A percentile compares a stretch with the other conserved stretches of the same genome.
phyloP scores from a whole-genome alignment of 2,113 vertebrate genomes.

The Coturnix japonica region DNA sequence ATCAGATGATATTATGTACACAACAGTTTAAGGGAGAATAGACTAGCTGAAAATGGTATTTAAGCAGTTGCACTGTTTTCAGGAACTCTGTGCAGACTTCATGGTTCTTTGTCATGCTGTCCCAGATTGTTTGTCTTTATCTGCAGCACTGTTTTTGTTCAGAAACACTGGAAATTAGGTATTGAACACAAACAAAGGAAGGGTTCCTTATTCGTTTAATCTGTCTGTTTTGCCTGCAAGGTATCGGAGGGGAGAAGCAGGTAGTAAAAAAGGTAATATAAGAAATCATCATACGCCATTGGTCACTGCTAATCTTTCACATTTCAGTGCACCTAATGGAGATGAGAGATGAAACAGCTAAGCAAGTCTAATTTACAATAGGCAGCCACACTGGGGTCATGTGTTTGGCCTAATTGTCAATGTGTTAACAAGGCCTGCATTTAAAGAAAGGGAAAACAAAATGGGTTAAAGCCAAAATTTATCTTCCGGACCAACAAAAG shows the following conservation, averaged over 20 bases:
- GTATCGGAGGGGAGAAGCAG: background rate
- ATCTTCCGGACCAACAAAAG: conserved; percentile 24
- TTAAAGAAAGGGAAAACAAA: conserved; percentile 34
- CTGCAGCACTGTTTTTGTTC: background rate
- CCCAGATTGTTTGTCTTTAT: background rate
- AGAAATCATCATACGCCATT: background rate
- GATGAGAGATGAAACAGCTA: conserved; percentile 16
- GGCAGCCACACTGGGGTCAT: background rate
- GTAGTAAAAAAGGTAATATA: background rate
- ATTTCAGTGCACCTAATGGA: conserved; percentile 35
- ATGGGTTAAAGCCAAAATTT: background rate
- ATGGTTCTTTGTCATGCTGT: background rate
- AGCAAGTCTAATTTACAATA: background rate
- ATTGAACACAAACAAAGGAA: background rate
- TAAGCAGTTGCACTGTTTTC: background rate
- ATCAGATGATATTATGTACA: background rate
- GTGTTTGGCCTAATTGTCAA: conserved; percentile 13
- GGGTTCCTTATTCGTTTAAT: background rate
- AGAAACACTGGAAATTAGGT: background rate
- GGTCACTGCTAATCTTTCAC: background rate
- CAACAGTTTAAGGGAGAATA: background rate
- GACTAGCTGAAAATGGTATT: background rate
- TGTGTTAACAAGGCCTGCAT: background rate
- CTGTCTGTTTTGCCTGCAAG: background rate
- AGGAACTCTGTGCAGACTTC: background rate